Base-by-base conservation (phyloP, 1,140 invertebrate genomes). In the Druon quercuslanigerum region DNA sequence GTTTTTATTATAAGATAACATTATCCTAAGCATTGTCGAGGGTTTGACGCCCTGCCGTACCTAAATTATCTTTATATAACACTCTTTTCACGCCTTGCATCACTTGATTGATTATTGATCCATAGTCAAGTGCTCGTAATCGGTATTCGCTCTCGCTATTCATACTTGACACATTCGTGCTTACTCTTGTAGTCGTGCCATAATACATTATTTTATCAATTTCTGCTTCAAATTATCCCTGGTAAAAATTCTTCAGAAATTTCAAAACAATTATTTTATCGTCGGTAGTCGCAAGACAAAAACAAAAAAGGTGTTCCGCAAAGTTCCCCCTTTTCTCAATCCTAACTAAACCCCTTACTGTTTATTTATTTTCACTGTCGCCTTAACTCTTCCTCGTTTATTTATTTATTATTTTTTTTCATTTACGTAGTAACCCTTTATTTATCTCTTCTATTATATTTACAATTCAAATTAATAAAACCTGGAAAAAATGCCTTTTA, bases 1-100 rank as follows among this genome's bases (percentile, higher is more conserved):
- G 87, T 90, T 91, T 91, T 90, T 88, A 90, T 90, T 90, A 91
- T 91, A 90, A 91, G 89, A 91, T 91, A 91, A 91, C 90, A 90
- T 91, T 91, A 91, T 90, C 87, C 90, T 91, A 91, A 90, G 89
- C 88, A 90, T 90, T 88, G 89, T 90, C 83, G 86, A 88, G 90
- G 89, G 88, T 74, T 77, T 82, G 74, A 73, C 79, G 81, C 89
- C 88, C 89, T 86, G 84, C 88, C 83, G 85, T 91, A 90, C 88
- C 90, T 91, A 91, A 91, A 91, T 90, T 91, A 91, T 83, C 80
- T 90, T 90, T 90, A 91, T 91, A 88, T 91, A 91, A 91, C 90
- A 91, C 60, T 88, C 83, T 87, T 89, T 90, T 87, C 1, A 83
- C 85, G 84, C 83, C 83, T 84, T 83, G 60, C 83, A 79, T 87